Percentiles rank a stretch among this genome's conserved stretches.
These are phyloP conservation scores for Oxytorus armatus DNA, from an alignment of 2,888 invertebrate genomes.

Conservation along the genomic window DNA sequence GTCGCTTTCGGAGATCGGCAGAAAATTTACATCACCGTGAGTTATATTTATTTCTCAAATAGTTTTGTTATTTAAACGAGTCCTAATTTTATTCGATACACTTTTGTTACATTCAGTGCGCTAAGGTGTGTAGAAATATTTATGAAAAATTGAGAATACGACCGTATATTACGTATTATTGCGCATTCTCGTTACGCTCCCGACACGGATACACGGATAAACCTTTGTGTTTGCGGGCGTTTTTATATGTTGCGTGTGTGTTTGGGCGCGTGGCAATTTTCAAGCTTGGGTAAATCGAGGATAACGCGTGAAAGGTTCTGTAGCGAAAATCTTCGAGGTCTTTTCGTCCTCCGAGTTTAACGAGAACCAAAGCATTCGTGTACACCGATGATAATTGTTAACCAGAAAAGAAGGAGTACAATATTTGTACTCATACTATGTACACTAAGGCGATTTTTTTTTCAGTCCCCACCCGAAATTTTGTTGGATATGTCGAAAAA, in stretches of 20 bases:
- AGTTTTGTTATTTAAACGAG: not conserved
- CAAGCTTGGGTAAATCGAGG: constrained; percentile 7
- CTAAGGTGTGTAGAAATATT: not conserved
- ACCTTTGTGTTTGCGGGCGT: no score
- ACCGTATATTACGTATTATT: constrained; percentile 7
- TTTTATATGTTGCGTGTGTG: no score
- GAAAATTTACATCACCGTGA: constrained; percentile 38
- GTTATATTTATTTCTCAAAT: constrained; percentile 26
- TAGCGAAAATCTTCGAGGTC: constrained; percentile 32
- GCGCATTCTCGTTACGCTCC: constrained; percentile 48
- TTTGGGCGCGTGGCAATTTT: no score
- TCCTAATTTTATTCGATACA: not conserved
- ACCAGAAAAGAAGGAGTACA: not conserved
- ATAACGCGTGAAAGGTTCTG: constrained; percentile 43
- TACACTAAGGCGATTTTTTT: no score
- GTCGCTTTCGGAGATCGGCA: constrained; percentile 15
- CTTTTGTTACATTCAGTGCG: not conserved
- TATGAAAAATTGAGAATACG: constrained; percentile 1
- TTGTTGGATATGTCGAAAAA: no score
- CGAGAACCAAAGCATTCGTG: not conserved
- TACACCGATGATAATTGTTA: not conserved
- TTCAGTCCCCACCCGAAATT: no score
- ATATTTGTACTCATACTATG: no score
- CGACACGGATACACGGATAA: no score
- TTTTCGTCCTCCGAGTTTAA: constrained; percentile 2